phyloP scores from a whole-genome alignment of 2,888 invertebrate genomes.

The Coleophora deauratella region DNA sequence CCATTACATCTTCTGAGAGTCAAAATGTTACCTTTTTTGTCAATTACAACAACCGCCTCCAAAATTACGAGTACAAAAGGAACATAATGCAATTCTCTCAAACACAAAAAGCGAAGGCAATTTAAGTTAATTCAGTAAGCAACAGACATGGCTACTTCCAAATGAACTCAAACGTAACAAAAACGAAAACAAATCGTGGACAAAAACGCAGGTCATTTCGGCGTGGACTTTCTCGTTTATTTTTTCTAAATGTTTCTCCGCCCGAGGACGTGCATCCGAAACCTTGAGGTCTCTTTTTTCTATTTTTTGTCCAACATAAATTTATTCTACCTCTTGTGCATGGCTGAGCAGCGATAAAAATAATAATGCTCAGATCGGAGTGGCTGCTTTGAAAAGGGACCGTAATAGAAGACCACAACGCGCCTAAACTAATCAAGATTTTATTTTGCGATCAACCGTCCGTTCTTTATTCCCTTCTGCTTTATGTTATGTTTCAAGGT shows the following conservation, averaged over 20 bases:
- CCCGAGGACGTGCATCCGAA: conserved; percentile 70
- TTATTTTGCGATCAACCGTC: conserved; percentile 51
- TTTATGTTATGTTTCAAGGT: conserved; percentile 52
- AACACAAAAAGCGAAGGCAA: conserved; percentile 54
- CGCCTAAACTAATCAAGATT: conserved; percentile 62
- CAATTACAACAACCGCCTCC: conserved; percentile 23
- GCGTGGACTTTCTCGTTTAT: conserved; percentile 66
- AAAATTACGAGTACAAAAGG: conserved; percentile 43
- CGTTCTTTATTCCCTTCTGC: conserved; percentile 53
- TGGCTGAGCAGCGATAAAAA: conserved; percentile 62
- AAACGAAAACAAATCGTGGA: conserved; percentile 70
- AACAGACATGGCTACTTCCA: conserved; percentile 69
- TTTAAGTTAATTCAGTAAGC: conserved; percentile 72
- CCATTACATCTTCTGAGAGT: conserved; percentile 2
- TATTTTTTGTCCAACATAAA: conserved; percentile 49
- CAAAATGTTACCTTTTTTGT: conserved; percentile 12
- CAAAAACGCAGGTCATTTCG: conserved; percentile 73
- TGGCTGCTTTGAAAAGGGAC: conserved; percentile 49
- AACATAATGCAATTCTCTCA: conserved; percentile 43
- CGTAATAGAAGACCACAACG: conserved; percentile 49
- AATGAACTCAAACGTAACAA: conserved; percentile 73
- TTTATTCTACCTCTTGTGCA: conserved; percentile 57
- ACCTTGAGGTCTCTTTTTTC: conserved; percentile 55
- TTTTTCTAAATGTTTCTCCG: conserved; percentile 58
- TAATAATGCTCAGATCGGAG: conserved; percentile 53